phyloP scores from a whole-genome alignment of 2,888 invertebrate genomes.

The Ryuthela nishihirai region DNA sequence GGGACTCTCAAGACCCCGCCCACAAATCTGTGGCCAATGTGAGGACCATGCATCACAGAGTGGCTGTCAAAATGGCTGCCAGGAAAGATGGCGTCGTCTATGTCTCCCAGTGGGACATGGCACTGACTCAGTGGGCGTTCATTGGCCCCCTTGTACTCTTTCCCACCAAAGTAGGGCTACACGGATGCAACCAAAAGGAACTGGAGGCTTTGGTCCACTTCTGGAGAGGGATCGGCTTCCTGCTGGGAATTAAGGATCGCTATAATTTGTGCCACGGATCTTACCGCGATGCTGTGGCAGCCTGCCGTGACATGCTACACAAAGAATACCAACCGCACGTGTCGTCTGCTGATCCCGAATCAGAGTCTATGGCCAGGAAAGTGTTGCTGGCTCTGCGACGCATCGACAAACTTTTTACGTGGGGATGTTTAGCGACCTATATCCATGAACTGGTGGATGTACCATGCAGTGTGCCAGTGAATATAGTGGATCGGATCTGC shows the following conservation, averaged over 20 bases:
- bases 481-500: conserved; percentile 6
- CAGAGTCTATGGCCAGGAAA: conserved; percentile 15
- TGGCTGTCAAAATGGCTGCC: conserved; percentile 26
- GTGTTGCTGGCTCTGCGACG: conserved; percentile 8
- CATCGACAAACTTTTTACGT: conserved; percentile 10
- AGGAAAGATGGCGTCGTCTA: conserved; percentile 40
- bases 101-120: conserved; percentile 78
- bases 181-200: conserved; percentile 56
- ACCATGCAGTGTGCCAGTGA: conserved; percentile 8
- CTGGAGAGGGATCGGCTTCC: conserved; percentile 76
- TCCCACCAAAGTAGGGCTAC: conserved; percentile 62
- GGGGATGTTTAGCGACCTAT: conserved; percentile 13
- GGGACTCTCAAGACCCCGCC: conserved; percentile 12
- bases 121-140: conserved; percentile 81
- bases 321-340: conserved; percentile 14
- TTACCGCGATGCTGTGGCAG: conserved; percentile 16
- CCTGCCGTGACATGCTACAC: conserved; percentile 18
- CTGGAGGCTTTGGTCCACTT: conserved; percentile 73
- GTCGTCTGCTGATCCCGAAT: conserved; percentile 4
- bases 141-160: conserved; percentile 67
- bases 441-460: conserved; percentile 17
- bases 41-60: conserved; percentile 35
- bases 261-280: conserved; percentile 37
- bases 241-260: conserved; percentile 73
- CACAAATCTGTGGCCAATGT: conserved; percentile 14